phyloP scores from a whole-genome alignment of 2,888 invertebrate genomes.

The Apeira syringaria region DNA sequence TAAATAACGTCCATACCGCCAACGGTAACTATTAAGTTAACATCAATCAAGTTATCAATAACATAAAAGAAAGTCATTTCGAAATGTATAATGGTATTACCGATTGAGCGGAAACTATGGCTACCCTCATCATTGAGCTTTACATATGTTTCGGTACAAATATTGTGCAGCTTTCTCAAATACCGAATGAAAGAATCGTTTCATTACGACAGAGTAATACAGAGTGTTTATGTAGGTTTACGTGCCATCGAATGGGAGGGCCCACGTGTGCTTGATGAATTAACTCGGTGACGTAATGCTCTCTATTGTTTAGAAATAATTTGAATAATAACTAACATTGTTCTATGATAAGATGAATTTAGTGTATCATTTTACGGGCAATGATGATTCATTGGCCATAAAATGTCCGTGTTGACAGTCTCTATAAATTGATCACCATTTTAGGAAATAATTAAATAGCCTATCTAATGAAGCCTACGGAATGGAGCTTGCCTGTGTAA shows the following conservation, averaged over 20 bases:
- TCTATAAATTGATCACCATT: too few relatives aligned
- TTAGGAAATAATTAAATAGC: too few relatives aligned
- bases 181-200: not conserved
- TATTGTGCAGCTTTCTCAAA: not conserved
- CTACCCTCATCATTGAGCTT: slow-evolving; percentile 8
- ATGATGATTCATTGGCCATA: too few relatives aligned
- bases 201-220: slow-evolving; percentile 12
- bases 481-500: too few relatives aligned
- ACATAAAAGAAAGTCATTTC: slow-evolving; percentile 5
- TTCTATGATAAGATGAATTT: not conserved
- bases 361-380: not conserved
- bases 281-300: slow-evolving; percentile 20
- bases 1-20: too few relatives aligned
- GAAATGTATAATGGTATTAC: slow-evolving; percentile 22
- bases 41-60: slow-evolving; percentile 13
- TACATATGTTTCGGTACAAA: slow-evolving; percentile 5
- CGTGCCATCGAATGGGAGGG: slow-evolving; percentile 28
- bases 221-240: slow-evolving; percentile 8
- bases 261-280: slow-evolving; percentile 26
- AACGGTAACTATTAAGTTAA: too few relatives aligned
- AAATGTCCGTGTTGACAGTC: too few relatives aligned
- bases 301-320: slow-evolving; percentile 2
- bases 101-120: slow-evolving; percentile 28
- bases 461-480: too few relatives aligned
- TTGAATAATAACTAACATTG: slow-evolving; percentile 3